Conservation (phyloP, 2,113 vertebrate species). For the Rhinoderma darwinii region DNA sequence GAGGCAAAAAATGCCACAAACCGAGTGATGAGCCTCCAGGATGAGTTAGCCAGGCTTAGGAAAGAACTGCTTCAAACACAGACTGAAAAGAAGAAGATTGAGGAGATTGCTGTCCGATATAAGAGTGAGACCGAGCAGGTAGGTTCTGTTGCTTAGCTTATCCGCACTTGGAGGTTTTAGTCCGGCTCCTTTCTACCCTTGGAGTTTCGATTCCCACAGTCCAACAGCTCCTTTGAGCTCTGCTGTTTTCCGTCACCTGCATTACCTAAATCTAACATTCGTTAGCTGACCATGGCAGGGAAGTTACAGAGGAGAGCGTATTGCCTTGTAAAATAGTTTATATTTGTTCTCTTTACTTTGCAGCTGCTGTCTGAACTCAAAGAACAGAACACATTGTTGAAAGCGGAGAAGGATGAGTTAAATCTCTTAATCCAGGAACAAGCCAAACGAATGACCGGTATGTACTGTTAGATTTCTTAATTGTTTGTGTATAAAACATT, state of each 20-base stretch:
- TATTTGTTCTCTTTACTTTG: constrained; percentile 52
- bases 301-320: background rate
- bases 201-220: background rate
- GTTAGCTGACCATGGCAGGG: background rate
- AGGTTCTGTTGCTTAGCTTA: no score
- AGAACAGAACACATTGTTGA: constrained; percentile 89
- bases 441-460: constrained; percentile 93
- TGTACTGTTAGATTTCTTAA: background rate
- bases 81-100: constrained; percentile 90
- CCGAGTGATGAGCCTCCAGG: constrained; percentile 82
- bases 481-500: background rate
- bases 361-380: constrained; percentile 91
- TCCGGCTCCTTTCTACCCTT: background rate
- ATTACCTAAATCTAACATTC: background rate
- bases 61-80: constrained; percentile 86
- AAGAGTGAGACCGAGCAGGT: constrained; percentile 90
- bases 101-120: constrained; percentile 88
- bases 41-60: constrained; percentile 87
- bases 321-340: background rate
- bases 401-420: constrained; percentile 92
- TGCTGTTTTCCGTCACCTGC: background rate
- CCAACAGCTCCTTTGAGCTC: constrained; percentile 5
- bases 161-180: background rate
- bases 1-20: constrained; percentile 85
- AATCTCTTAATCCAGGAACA: constrained; percentile 90